A percentile compares a stretch with the other conserved stretches of the same genome.
Conservation (phyloP, 2,113 vertebrate species). For the Seriola aureovittata region DNA sequence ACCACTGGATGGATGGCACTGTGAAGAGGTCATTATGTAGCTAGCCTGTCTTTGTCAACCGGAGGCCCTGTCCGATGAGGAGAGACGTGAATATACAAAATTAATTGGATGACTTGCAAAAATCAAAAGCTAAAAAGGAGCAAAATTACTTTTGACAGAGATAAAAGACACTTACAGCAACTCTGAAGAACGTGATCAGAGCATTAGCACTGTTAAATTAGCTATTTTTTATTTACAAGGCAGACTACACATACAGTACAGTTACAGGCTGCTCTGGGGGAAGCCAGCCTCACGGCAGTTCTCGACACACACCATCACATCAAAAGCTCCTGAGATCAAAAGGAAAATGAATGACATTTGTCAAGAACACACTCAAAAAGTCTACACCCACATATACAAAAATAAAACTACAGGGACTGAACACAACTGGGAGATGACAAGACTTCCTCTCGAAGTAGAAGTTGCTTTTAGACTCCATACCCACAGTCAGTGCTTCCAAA, state of each 20-base stretch:
- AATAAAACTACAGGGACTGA: slow-evolving; percentile 63
- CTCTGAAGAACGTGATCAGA: slow-evolving; percentile 15
- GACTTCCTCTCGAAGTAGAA: slow-evolving; percentile 31
- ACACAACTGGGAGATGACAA: slow-evolving; percentile 54
- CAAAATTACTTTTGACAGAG: too few relatives aligned
- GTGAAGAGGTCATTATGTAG: not conserved
- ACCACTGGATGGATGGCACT: not conserved
- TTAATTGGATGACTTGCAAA: too few relatives aligned
- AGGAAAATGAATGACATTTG: slow-evolving; percentile 60
- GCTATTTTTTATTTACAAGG: slow-evolving; percentile 78
- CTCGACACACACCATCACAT: slow-evolving; percentile 72
- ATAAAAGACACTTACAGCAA: too few relatives aligned
- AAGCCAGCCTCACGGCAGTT: slow-evolving; percentile 60
- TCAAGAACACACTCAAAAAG: slow-evolving; percentile 58
- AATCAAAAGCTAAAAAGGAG: too few relatives aligned
- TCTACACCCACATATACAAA: slow-evolving; percentile 67
- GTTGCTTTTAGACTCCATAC: slow-evolving; percentile 5
- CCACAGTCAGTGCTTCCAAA: slow-evolving; percentile 19
- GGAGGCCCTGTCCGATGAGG: too few relatives aligned
- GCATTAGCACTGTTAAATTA: slow-evolving; percentile 60
- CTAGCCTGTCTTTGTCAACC: too few relatives aligned
- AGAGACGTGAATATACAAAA: too few relatives aligned
- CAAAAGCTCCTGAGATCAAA: slow-evolving; percentile 79
- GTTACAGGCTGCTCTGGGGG: slow-evolving; percentile 63
- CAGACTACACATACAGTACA: slow-evolving; percentile 75